Evolutionary conservation across 2,113 vertebrate genomes (phyloP).

Genomic region (Chloropsis hardwickii): DNA sequence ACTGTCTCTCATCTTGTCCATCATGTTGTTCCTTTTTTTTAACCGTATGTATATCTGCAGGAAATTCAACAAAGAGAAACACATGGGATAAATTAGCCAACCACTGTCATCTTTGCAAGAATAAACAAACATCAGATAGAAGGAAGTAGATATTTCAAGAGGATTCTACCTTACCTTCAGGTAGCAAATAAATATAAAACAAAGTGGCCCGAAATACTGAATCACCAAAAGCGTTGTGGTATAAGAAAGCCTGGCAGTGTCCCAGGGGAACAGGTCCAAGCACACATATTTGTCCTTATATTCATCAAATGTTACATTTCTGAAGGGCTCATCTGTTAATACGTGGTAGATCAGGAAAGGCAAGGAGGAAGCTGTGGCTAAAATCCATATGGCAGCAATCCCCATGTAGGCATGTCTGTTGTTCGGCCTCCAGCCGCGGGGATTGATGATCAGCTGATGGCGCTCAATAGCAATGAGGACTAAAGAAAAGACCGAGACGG

Average conservation of each 20-base stretch:
- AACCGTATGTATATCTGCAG: conserved; percentile 84
- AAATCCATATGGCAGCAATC: conserved; percentile 81
- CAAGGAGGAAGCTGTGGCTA: conserved; percentile 79
- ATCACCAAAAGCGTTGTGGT: conserved; percentile 83
- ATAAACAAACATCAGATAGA: background rate
- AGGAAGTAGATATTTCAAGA: background rate
- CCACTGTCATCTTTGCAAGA: background rate
- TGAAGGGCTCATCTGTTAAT: conserved; percentile 81
- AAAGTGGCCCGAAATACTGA: conserved; percentile 84
- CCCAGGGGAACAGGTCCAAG: conserved; percentile 80
- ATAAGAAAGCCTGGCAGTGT: conserved; percentile 79
- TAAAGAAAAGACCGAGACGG: conserved; percentile 85
- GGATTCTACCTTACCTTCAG: conserved; percentile 79
- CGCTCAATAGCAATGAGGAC: conserved; percentile 86
- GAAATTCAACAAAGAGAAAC: conserved; percentile 33
- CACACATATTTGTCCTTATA: conserved; percentile 86
- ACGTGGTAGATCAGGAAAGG: conserved; percentile 82
- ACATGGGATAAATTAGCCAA: background rate
- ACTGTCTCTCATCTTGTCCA: conserved; percentile 86
- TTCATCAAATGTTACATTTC: conserved; percentile 76
- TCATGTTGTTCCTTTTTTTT: conserved; percentile 81
- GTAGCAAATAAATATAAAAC: conserved; percentile 90
- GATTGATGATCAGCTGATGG: conserved; percentile 87
- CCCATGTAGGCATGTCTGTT: conserved; percentile 83
- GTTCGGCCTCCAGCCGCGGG: conserved; percentile 83